Percentiles rank a stretch among this genome's conserved stretches.
phyloP scores from a whole-genome alignment of 1,140 invertebrate genomes.

The Megalopta genalis region DNA sequence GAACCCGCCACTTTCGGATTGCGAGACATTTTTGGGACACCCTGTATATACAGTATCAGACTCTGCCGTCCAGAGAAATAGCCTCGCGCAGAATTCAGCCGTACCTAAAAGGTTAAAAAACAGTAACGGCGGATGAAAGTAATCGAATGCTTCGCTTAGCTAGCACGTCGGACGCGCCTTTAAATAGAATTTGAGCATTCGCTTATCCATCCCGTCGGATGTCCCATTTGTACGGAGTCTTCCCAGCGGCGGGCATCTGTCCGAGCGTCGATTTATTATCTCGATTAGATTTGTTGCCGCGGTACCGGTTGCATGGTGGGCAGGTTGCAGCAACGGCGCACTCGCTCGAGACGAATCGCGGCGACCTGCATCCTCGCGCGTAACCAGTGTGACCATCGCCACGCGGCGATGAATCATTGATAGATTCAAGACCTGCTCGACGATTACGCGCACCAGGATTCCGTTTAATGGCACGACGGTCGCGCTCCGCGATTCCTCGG shows the following conservation, averaged over 20 bases:
- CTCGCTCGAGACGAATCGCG: conserved; percentile 9
- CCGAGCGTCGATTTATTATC: conserved; percentile 4
- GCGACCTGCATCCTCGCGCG: conserved; percentile 20
- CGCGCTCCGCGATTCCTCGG: no score
- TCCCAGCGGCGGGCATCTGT: background rate
- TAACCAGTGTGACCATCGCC: conserved; percentile 1
- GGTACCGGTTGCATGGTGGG: background rate
- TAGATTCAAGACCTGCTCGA: conserved; percentile 18
- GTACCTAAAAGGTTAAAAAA: no score
- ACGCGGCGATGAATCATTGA: conserved; percentile 49
- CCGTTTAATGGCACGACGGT: background rate
- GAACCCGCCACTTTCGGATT: no score
- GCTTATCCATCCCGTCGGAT: background rate
- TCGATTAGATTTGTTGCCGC: conserved; percentile 12
- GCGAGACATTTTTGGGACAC: no score
- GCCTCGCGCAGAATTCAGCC: no score
- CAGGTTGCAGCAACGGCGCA: background rate
- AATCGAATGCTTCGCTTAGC: conserved; percentile 3
- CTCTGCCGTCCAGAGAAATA: no score
- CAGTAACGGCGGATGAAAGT: background rate
- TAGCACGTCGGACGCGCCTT: background rate
- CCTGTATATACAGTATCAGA: no score
- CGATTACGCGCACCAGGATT: conserved; percentile 22
- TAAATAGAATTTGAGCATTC: background rate
- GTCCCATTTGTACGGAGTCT: background rate